These are phyloP conservation scores for Neotoma lepida DNA, from an alignment of 2,113 vertebrate genomes.

Conservation along the genomic window DNA sequence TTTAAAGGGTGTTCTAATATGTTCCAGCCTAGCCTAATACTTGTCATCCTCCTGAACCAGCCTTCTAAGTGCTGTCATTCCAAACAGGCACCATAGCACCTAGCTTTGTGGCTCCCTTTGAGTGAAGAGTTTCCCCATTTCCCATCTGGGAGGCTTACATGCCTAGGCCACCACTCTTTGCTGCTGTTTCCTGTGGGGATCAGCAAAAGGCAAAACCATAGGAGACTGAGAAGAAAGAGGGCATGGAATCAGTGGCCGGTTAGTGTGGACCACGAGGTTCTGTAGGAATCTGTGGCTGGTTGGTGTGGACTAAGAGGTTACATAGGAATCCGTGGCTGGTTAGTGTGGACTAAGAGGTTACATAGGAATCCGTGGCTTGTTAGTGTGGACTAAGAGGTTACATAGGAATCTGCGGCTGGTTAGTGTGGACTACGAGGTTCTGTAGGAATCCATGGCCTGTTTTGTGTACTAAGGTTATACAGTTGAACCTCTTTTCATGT, in stretches of 20 bases:
- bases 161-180: background rate
- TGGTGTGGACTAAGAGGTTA: too few relatives aligned
- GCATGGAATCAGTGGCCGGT: background rate
- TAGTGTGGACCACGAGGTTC: background rate
- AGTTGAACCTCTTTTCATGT: background rate
- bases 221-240: background rate
- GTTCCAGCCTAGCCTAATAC: background rate
- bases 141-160: too few relatives aligned
- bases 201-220: background rate
- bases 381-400: background rate
- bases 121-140: background rate
- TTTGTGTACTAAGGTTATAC: background rate
- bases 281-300: fast-evolving
- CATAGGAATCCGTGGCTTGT: too few relatives aligned
- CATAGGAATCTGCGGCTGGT: fast-evolving
- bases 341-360: too few relatives aligned
- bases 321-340: too few relatives aligned
- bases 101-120: background rate
- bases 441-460: background rate
- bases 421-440: background rate
- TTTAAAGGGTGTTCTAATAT: background rate
- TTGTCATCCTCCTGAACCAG: background rate
- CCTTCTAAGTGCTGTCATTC: background rate
- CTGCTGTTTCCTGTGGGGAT: background rate
- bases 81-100: background rate